Percentiles rank a stretch among this genome's conserved stretches.
phyloP scores from a whole-genome alignment of 2,797 vertebrate species.

The Schizopygopsis pylzovi region DNA sequence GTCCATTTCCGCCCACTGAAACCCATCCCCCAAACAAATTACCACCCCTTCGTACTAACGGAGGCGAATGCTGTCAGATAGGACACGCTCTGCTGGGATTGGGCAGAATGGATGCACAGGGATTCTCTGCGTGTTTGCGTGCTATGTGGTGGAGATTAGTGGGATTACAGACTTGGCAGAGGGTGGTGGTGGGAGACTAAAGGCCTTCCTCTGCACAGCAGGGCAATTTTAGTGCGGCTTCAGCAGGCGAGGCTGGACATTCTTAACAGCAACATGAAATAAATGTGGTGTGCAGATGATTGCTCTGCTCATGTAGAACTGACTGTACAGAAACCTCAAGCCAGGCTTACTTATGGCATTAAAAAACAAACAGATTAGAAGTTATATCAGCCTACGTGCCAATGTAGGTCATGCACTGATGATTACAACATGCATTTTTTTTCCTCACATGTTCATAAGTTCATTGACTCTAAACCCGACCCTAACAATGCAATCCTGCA shows the following conservation, averaged over 20 bases:
- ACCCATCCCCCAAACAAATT: slow-evolving; percentile 46
- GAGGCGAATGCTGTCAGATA: not conserved
- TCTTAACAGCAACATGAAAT: slow-evolving; percentile 21
- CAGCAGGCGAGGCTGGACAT: slow-evolving; percentile 13
- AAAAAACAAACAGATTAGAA: slow-evolving; percentile 14
- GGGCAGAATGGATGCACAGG: slow-evolving; percentile 40
- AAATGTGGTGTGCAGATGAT: slow-evolving; percentile 36
- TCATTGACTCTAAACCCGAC: not conserved
- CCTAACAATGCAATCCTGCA: slow-evolving; percentile 19
- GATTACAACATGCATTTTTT: too few species aligned
- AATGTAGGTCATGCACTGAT: slow-evolving; percentile 5
- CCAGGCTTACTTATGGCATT: not conserved
- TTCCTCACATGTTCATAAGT: too few species aligned
- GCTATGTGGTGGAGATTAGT: slow-evolving; percentile 63
- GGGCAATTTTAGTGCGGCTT: slow-evolving; percentile 81
- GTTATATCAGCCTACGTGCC: not conserved
- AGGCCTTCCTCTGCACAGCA: slow-evolving; percentile 79
- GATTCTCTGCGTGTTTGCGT: slow-evolving; percentile 54
- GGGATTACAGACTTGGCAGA: slow-evolving; percentile 69
- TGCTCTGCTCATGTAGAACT: not conserved
- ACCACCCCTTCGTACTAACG: not conserved
- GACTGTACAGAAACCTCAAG: not conserved
- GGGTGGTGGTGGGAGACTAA: slow-evolving; percentile 70
- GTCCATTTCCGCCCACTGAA: slow-evolving; percentile 39
- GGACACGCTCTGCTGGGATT: not conserved